A percentile compares a stretch with the other conserved stretches of the same genome.
Conservation (phyloP, 2,797 vertebrate species). For the Remorina albescens region DNA sequence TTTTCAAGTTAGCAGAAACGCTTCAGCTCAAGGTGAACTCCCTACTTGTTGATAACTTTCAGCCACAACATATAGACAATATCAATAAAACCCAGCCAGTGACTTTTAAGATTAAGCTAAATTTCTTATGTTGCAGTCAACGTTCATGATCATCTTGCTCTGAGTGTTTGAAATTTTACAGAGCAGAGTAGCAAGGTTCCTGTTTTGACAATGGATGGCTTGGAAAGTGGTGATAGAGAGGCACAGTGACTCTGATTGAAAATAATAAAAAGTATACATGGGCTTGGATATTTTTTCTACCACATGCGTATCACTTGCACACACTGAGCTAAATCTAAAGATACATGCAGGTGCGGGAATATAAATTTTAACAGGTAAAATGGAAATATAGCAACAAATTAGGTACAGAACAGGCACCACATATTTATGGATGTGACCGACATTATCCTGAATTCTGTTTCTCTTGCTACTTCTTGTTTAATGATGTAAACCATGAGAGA, state of each 20-base stretch:
- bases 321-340: no score
- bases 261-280: background rate
- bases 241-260: background rate
- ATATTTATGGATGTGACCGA: slow-evolving; percentile 1
- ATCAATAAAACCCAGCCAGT: background rate
- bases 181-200: background rate
- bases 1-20: no score
- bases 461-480: slow-evolving; percentile 21
- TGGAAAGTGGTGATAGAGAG: background rate
- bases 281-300: background rate
- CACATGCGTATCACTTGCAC: no score
- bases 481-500: slow-evolving; percentile 32
- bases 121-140: background rate
- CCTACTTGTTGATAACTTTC: background rate
- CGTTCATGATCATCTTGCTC: background rate
- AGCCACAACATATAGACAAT: background rate
- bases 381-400: no score
- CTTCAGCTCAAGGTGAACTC: background rate
- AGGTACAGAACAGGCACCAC: background rate
- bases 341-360: no score
- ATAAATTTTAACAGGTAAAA: background rate
- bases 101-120: background rate
- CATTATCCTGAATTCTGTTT: background rate
- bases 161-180: background rate
- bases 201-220: background rate